Conservation (phyloP, 2,797 vertebrate genomes). For the Chromobotia macracanthus region DNA sequence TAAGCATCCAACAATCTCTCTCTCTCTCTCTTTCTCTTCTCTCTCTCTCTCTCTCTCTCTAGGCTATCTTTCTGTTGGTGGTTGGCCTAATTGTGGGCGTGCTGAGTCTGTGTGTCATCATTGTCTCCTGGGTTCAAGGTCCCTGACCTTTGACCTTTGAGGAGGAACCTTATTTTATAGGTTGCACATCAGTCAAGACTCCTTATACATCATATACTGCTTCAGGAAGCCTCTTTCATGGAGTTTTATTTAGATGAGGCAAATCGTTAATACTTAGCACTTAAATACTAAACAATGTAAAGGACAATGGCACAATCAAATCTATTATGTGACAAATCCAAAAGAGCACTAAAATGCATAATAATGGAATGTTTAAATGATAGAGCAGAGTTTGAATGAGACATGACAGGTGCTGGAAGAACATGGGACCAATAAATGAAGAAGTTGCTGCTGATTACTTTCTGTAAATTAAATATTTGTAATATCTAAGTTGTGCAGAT, state of each 20-base stretch:
- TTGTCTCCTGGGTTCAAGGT: slow-evolving; percentile 79
- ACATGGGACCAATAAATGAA: background rate
- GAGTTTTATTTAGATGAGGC: background rate
- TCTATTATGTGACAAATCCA: background rate
- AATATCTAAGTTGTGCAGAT: background rate
- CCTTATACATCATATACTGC: slow-evolving; percentile 9
- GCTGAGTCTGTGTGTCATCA: slow-evolving; percentile 84
- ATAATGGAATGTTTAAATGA: background rate
- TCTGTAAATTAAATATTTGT: background rate
- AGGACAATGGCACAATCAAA: background rate
- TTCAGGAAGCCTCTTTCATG: background rate
- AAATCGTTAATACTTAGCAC: background rate
- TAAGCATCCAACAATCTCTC: background rate
- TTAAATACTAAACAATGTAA: background rate
- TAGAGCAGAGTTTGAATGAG: background rate
- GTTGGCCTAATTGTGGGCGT: slow-evolving; percentile 85
- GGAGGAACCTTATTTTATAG: slow-evolving; percentile 14
- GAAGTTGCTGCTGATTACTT: background rate
- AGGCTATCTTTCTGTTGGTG: slow-evolving; percentile 76
- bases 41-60: background rate
- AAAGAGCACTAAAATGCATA: background rate
- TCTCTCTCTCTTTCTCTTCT: background rate
- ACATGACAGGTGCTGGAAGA: background rate
- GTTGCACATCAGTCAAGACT: background rate
- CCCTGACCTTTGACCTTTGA: slow-evolving; percentile 59